These are phyloP conservation scores for Balaeniceps rex DNA, from an alignment of 2,113 vertebrate species.

Conservation along the genomic window DNA sequence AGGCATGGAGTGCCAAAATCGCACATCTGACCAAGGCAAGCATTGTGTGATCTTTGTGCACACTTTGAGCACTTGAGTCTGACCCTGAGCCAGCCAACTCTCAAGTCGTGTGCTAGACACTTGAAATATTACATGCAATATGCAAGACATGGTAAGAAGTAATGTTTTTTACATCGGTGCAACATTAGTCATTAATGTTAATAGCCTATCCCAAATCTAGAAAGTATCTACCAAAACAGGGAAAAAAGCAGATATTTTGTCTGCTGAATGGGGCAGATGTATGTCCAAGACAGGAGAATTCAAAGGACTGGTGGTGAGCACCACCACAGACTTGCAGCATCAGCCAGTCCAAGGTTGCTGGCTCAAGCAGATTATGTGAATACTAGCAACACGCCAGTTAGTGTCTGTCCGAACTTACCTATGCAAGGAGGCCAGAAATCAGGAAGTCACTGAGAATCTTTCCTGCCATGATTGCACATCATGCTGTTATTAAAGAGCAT, in stretches of 20 bases:
- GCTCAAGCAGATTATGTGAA: background rate
- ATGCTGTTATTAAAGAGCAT: background rate
- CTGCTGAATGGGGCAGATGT: background rate
- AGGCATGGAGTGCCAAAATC: background rate
- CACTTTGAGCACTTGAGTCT: background rate
- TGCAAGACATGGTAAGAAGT: background rate
- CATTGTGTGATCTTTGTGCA: background rate
- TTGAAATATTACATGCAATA: background rate
- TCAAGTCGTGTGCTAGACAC: background rate
- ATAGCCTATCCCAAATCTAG: background rate
- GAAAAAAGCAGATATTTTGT: background rate
- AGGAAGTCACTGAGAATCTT: background rate
- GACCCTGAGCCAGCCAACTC: background rate
- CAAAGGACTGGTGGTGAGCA: background rate
- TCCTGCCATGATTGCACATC: background rate
- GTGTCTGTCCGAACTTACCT: background rate
- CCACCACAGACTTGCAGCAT: background rate
- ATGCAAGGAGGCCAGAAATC: background rate
- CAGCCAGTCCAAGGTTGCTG: background rate
- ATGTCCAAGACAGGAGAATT: background rate
- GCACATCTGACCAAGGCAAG: background rate
- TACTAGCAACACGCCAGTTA: background rate
- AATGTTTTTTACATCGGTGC: background rate
- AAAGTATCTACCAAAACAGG: background rate
- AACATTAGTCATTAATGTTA: background rate